phyloP scores from a whole-genome alignment of 2,888 invertebrate genomes.

The Tiliacea citrago region DNA sequence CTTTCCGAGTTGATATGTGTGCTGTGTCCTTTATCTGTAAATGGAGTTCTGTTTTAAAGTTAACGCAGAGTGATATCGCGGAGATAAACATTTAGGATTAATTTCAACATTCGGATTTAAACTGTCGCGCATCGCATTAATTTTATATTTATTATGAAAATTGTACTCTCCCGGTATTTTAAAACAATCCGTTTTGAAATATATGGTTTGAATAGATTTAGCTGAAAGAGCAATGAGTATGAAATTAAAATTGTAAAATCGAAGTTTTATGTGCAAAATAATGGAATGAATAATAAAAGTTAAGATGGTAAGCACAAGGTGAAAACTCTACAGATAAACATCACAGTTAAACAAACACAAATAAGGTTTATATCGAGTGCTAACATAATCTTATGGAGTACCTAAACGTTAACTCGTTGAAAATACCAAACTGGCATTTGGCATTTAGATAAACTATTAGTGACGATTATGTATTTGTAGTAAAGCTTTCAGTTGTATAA shows the following conservation, averaged over 20 bases:
- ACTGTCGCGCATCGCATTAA: neutral
- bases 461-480: neutral
- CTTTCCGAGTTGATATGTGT: too few relatives aligned
- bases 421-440: slow-evolving; percentile 16
- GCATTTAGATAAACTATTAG: slow-evolving; percentile 1
- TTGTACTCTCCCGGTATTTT: neutral
- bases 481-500: neutral
- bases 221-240: neutral
- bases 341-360: neutral
- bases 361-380: neutral
- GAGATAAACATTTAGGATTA: neutral
- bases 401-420: neutral
- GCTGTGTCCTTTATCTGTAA: too few relatives aligned
- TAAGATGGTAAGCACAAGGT: neutral
- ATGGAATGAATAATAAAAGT: neutral
- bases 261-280: neutral
- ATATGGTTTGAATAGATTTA: neutral
- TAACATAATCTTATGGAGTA: neutral
- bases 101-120: neutral
- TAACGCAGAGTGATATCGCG: neutral
- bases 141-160: neutral
- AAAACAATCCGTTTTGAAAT: neutral
- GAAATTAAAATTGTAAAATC: neutral
- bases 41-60: neutral
- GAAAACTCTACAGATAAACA: neutral